phyloP scores from a whole-genome alignment of 1,140 invertebrate genomes.

The Sinella curviseta region DNA sequence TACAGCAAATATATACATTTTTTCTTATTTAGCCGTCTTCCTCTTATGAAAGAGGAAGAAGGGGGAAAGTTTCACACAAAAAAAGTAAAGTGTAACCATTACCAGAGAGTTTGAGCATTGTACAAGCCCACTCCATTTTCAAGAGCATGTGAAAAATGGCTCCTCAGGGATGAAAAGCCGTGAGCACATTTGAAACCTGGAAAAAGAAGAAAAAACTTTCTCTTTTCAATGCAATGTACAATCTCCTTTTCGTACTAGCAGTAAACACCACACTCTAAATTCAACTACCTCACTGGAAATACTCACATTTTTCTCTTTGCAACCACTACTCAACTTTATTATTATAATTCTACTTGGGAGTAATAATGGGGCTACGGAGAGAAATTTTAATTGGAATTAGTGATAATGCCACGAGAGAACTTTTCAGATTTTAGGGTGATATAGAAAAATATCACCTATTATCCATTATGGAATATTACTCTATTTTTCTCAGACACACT shows the following conservation, averaged over 20 bases:
- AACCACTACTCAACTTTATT: not conserved
- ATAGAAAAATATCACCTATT: not conserved
- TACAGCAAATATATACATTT: no score
- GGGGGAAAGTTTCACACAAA: slow-evolving; percentile 23
- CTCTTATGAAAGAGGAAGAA: not conserved
- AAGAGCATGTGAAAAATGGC: slow-evolving; percentile 25
- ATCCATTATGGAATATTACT: not conserved
- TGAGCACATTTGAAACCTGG: slow-evolving; percentile 11
- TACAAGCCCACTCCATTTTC: slow-evolving; percentile 22
- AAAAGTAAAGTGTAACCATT: slow-evolving; percentile 19
- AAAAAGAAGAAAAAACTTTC: slow-evolving; percentile 25
- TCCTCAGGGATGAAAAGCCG: slow-evolving; percentile 22
- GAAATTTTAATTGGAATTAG: slow-evolving; percentile 26
- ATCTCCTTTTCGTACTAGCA: not conserved
- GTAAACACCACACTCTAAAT: not conserved
- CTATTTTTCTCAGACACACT: not conserved
- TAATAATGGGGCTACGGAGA: slow-evolving; percentile 14
- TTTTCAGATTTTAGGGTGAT: slow-evolving; percentile 6
- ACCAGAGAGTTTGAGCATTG: not conserved
- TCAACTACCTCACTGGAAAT: not conserved
- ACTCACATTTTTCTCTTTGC: no score
- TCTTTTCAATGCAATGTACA: not conserved
- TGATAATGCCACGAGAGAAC: slow-evolving; percentile 20
- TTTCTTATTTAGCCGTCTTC: not conserved
- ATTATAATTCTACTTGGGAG: not conserved